phyloP scores from a whole-genome alignment of 2,113 vertebrate genomes.

The Amphiprion percula region DNA sequence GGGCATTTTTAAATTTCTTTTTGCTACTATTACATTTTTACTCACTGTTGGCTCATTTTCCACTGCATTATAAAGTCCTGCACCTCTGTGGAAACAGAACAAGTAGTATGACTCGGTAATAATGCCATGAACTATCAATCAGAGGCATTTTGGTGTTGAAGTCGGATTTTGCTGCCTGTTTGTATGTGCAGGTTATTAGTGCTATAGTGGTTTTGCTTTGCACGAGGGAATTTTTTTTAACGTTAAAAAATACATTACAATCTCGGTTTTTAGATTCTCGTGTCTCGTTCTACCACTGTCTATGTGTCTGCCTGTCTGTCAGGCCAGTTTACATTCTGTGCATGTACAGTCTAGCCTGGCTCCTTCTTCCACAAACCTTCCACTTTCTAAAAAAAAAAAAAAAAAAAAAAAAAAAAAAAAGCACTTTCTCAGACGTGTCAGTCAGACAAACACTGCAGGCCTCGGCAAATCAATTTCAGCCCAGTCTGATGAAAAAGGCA shows the following conservation, averaged over 20 bases:
- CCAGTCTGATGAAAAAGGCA: conserved; percentile 62
- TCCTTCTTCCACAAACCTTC: conserved; percentile 27
- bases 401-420: no score
- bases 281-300: neutral
- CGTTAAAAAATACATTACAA: no score
- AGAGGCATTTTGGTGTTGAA: no score
- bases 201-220: neutral
- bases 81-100: no score
- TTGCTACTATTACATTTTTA: no score
- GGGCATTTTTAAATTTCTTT: no score
- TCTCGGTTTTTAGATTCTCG: conserved; percentile 2
- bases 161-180: no score
- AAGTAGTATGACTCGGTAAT: no score
- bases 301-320: neutral
- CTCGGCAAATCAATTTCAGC: conserved; percentile 71
- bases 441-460: conserved; percentile 54
- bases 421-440: conserved; percentile 33
- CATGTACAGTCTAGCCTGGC: conserved; percentile 54
- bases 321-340: conserved; percentile 50
- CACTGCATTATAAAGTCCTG: no score
- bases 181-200: no score
- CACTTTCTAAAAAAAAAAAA: neutral
- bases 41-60: no score
- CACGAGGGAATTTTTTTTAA: neutral
- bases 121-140: no score